Conservation (phyloP, 92 coral and sea anemone species). For the Epizoanthus rinbou region DNA sequence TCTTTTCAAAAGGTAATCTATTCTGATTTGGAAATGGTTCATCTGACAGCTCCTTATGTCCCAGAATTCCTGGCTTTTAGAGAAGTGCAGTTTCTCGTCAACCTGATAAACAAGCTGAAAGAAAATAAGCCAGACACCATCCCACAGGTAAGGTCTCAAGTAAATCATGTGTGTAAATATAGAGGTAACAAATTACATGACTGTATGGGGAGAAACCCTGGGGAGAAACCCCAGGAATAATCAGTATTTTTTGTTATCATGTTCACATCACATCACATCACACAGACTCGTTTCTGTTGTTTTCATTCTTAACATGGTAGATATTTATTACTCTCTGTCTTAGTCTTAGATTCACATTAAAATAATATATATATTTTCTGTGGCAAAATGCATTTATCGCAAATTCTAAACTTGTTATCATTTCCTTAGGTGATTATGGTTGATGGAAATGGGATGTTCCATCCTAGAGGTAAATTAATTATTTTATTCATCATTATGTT, state of each 20-base stretch:
- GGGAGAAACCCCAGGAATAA: too few relatives aligned
- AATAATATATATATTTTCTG: too few relatives aligned
- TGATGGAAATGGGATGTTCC: conserved; percentile 95
- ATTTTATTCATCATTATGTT: neutral
- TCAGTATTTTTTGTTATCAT: too few relatives aligned
- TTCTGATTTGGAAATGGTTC: conserved; percentile 80
- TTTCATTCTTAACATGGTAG: too few relatives aligned
- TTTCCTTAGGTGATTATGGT: conserved; percentile 83
- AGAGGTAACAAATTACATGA: too few relatives aligned
- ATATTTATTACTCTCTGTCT: too few relatives aligned
- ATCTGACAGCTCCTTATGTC: conserved; percentile 77
- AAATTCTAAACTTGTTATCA: neutral
- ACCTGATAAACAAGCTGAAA: conserved; percentile 56
- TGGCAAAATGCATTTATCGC: neutral
- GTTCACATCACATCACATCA: too few relatives aligned
- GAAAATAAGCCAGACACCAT: conserved; percentile 61
- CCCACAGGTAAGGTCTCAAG: conserved; percentile 74
- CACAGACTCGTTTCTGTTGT: too few relatives aligned
- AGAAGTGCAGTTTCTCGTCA: conserved; percentile 83
- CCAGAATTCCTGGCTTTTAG: conserved; percentile 95
- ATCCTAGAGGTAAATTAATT: conserved; percentile 79
- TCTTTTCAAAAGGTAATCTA: conserved; percentile 66
- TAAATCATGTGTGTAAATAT: neutral
- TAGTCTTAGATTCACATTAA: too few relatives aligned
- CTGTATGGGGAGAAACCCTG: too few relatives aligned